Evolutionary conservation across 2,888 invertebrate genomes (phyloP).

Genomic region (Euclidia mi): DNA sequence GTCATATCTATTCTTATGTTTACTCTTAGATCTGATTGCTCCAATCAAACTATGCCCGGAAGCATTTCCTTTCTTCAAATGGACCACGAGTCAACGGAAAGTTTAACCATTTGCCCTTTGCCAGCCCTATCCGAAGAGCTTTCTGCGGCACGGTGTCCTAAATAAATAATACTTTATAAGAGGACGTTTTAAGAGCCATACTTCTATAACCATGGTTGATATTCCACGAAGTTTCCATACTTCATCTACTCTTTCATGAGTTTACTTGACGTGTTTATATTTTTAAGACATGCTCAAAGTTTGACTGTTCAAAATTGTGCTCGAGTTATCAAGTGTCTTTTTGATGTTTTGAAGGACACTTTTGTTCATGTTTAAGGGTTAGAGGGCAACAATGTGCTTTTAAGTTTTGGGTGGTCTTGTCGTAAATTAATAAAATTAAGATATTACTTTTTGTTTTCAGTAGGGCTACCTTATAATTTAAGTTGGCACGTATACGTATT

Average conservation of each 20-base stretch:
- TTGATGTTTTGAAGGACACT: slow-evolving; percentile 27
- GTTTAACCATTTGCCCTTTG: slow-evolving; percentile 12
- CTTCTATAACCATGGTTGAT: slow-evolving; percentile 18
- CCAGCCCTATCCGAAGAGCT: slow-evolving; percentile 56
- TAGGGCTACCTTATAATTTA: too few species aligned
- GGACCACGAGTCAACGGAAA: slow-evolving; percentile 1
- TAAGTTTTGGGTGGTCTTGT: too few species aligned
- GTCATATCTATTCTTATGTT: not conserved
- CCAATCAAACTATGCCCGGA: not conserved
- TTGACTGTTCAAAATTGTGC: slow-evolving; percentile 55
- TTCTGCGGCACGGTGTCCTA: slow-evolving; percentile 59
- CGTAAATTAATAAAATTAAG: too few species aligned
- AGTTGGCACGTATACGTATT: too few species aligned
- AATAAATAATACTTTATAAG: slow-evolving; percentile 74
- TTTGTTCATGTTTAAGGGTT: slow-evolving; percentile 20
- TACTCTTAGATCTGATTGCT: not conserved
- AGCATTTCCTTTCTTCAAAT: not conserved
- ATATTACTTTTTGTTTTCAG: not conserved
- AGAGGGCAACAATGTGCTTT: too few species aligned
- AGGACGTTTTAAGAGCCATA: slow-evolving; percentile 61
- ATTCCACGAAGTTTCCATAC: slow-evolving; percentile 48
- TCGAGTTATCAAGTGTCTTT: slow-evolving; percentile 36
- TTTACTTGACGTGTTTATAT: slow-evolving; percentile 60
- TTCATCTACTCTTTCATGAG: slow-evolving; percentile 35
- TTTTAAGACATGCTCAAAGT: slow-evolving; percentile 70